Base-by-base conservation (phyloP, 2,113 vertebrate species). In the Cryptomyrus ogoouensis region DNA sequence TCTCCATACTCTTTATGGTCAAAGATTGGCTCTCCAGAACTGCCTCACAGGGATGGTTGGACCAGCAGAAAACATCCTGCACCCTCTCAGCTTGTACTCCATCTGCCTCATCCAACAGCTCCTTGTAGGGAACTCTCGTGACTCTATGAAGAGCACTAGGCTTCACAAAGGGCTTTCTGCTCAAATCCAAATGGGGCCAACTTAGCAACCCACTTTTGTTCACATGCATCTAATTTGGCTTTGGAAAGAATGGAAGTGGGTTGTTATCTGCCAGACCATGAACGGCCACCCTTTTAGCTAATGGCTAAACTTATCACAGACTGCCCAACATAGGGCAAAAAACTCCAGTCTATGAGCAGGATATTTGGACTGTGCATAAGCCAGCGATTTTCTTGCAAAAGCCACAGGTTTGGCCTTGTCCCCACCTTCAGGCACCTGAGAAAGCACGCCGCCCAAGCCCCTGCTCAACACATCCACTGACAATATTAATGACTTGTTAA, bases 31-130 rank as follows among this genome's bases (percentile, higher is more conserved):
- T 2, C 58, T 27, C 58, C 6, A 8, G 21, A 66, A 66, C 6
- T n/a, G 58, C 58, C 58, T 66, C 24, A 66, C 21, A 66, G 58
- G 58, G 58, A 66, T 66, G 6, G 6, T 0, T 66, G 58, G 58
- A 66, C 19, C 44, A 88, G 15, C 88, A 42, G 17, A 92, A 90
- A 50, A 87, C 46, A 24, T 66, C 89, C 83, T 89, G 89, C 44
- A 90, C 66, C 27, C 35, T 62, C 7, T 89, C 47, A 2, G 87
- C 39, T 24, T 62, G 24, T 42, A 91, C 39, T 35, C 58, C 35
- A 83, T 70, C 24, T 0, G 85, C 90, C 39, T 91, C 90, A 15
- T 89, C 52, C 49, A 90, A 6, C 83, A 92, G 83, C 15, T 53
- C n/a, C 6, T 89, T 17, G 42, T 91, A 90, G 6, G 90, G 88